These are phyloP conservation scores for Serripes groenlandicus DNA, from an alignment of 2,888 invertebrate genomes.

Conservation along the genomic window DNA sequence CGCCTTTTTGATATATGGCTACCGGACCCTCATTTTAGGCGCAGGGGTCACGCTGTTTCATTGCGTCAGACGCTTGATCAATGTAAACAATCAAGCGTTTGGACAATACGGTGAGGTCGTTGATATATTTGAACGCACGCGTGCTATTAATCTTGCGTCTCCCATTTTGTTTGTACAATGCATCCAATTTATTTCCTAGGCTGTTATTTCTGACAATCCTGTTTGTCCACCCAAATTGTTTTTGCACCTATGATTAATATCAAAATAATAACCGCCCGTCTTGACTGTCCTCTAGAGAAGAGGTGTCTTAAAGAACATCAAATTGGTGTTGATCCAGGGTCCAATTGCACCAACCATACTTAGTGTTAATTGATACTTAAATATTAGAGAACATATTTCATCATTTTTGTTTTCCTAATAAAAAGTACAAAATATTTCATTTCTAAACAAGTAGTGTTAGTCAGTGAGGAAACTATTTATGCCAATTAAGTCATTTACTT, in stretches of 20 bases:
- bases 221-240: slow-evolving; percentile 35
- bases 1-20: slow-evolving; percentile 21
- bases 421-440: no score
- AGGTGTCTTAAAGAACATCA: no score
- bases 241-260: slow-evolving; percentile 10
- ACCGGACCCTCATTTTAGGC: slow-evolving; percentile 12
- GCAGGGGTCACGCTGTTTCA: slow-evolving; percentile 33
- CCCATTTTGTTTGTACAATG: slow-evolving; percentile 10
- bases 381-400: no score
- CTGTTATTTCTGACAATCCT: slow-evolving; percentile 31
- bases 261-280: background rate
- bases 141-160: slow-evolving; percentile 23
- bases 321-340: no score
- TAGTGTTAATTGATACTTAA: no score
- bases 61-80: slow-evolving; percentile 64
- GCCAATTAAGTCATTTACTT: no score
- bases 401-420: no score
- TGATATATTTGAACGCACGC: slow-evolving; percentile 42
- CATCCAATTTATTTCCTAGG: slow-evolving; percentile 20
- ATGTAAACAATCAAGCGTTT: slow-evolving; percentile 67
- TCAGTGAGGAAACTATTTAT: no score
- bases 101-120: slow-evolving; percentile 51
- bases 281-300: no score
- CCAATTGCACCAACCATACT: no score
- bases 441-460: no score